phyloP scores from a whole-genome alignment of 2,888 invertebrate species.

The Drosophila conformis region DNA sequence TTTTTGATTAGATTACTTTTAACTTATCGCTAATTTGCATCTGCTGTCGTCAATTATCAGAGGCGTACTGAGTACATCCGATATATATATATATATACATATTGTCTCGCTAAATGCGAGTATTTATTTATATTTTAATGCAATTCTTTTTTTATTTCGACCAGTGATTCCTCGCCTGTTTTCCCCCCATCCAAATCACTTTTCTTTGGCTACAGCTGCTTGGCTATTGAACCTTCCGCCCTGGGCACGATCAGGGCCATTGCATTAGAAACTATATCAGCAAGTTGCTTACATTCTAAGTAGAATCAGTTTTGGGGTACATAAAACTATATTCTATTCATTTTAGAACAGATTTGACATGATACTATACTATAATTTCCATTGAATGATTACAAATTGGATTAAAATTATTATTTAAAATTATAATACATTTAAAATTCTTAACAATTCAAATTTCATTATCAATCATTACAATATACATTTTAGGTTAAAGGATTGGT shows the following conservation, averaged over 20 bases:
- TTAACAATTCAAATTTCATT: neutral
- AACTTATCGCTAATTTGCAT: conserved; percentile 53
- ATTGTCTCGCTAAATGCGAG: conserved; percentile 20
- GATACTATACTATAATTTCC: neutral
- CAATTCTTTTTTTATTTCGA: conserved; percentile 71
- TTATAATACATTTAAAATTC: neutral
- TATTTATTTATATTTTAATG: conserved; percentile 67
- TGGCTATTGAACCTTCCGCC: conserved; percentile 48
- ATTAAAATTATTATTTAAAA: neutral
- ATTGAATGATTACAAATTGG: neutral
- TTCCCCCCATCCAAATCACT: conserved; percentile 2
- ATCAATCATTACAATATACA: neutral
- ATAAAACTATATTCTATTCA: neutral
- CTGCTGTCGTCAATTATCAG: conserved; percentile 44
- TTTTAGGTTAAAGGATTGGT: neutral
- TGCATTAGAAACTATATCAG: conserved; percentile 23
- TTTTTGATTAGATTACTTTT: conserved; percentile 4
- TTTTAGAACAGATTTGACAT: neutral
- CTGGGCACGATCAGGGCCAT: conserved; percentile 30
- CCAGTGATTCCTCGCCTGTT: conserved; percentile 25
- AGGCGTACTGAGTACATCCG: conserved; percentile 36
- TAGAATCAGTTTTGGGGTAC: too few species aligned
- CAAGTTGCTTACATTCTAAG: neutral
- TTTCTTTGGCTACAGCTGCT: conserved; percentile 2
- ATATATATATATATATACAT: conserved; percentile 5